Percentiles rank a stretch among this genome's conserved stretches.
Conservation (phyloP, 2,113 vertebrate genomes). For the Chamaea fasciata region DNA sequence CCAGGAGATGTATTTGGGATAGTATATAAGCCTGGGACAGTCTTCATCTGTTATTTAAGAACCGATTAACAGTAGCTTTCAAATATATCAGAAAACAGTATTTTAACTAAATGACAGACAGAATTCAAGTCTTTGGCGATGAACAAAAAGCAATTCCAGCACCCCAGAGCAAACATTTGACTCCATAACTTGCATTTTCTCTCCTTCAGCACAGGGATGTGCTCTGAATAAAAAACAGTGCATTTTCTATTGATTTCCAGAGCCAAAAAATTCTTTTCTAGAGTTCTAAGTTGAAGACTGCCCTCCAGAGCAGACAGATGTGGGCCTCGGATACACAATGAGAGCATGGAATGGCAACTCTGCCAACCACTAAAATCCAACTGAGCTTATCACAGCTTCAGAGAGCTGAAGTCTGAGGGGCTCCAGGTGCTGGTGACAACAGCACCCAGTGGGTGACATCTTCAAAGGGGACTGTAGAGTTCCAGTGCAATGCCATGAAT, state of each 20-base stretch:
- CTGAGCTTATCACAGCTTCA: background rate
- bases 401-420: background rate
- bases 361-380: background rate
- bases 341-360: background rate
- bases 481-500: background rate
- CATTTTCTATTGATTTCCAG: background rate
- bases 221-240: background rate
- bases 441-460: background rate
- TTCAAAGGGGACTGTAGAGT: rapidly evolving
- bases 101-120: background rate
- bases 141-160: background rate
- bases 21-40: background rate
- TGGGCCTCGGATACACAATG: background rate
- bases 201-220: background rate
- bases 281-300: background rate
- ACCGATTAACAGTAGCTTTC: background rate
- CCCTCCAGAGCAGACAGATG: background rate
- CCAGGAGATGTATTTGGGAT: background rate
- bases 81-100: background rate
- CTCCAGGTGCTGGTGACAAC: background rate
- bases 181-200: background rate
- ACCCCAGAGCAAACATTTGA: background rate
- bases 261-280: background rate
- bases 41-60: background rate
- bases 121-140: background rate